Percentiles rank a stretch among this genome's conserved stretches.
Evolutionary conservation across 2,888 invertebrate genomes (phyloP).

Genomic region (Orthosia gothica): DNA sequence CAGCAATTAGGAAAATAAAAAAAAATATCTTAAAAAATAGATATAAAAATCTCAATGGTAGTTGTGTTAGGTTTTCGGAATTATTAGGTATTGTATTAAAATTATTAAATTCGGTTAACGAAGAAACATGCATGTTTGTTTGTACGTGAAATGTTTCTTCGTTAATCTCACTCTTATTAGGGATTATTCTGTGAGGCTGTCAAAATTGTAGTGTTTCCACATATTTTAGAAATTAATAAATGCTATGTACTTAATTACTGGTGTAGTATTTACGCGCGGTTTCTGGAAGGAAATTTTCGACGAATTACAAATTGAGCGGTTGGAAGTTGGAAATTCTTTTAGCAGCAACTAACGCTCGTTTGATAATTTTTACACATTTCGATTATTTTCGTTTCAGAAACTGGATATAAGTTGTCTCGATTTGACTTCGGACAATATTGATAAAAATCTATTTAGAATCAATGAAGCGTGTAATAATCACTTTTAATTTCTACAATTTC

Average conservation of each 20-base stretch:
- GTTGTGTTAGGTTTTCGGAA: constrained; percentile 76
- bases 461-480: background rate
- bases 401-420: too few relatives aligned
- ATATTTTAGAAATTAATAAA: constrained; percentile 24
- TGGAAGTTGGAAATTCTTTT: background rate
- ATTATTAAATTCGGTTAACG: constrained; percentile 34
- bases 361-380: too few relatives aligned
- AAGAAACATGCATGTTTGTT: constrained; percentile 8
- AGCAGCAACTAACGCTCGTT: too few relatives aligned
- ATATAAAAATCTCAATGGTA: constrained; percentile 82
- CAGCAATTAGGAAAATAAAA: constrained; percentile 49
- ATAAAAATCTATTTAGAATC: background rate
- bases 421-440: background rate
- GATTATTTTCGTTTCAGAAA: background rate
- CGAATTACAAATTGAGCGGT: background rate
- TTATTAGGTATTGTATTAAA: constrained; percentile 68
- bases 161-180: constrained; percentile 1
- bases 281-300: background rate
- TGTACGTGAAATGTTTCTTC: constrained; percentile 17
- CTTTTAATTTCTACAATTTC: background rate
- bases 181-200: constrained; percentile 50
- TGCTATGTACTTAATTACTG: background rate
- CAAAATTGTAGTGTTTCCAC: constrained; percentile 50
- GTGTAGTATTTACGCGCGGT: background rate
- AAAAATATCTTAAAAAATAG: constrained; percentile 59